A percentile compares a stretch with the other conserved stretches of the same genome.
These are phyloP conservation scores for Petrocephalus zakoni DNA, from an alignment of 2,113 vertebrate species.

Conservation along the genomic window DNA sequence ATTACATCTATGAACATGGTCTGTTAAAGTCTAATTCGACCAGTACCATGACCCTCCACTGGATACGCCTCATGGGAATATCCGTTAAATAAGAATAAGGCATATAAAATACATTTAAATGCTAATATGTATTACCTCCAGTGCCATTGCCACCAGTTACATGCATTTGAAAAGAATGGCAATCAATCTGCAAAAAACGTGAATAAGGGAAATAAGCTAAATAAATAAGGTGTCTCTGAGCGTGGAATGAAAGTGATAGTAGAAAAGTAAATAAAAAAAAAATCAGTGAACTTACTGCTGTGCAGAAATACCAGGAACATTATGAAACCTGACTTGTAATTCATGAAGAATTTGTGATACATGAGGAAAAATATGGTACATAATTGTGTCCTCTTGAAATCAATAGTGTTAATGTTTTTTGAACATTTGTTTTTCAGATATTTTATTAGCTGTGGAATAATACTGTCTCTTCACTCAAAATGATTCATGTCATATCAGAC, in stretches of 20 bases:
- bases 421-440: too few species aligned
- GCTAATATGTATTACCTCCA: background rate
- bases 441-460: too few species aligned
- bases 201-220: background rate
- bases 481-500: too few species aligned
- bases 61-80: background rate
- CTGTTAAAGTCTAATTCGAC: background rate
- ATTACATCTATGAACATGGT: background rate
- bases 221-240: background rate
- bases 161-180: background rate
- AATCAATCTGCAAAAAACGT: background rate
- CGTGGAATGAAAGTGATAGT: background rate
- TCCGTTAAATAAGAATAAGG: background rate
- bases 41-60: background rate
- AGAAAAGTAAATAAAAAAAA: background rate
- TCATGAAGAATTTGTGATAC: background rate
- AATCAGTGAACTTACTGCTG: background rate
- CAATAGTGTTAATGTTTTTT: background rate
- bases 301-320: background rate
- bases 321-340: background rate
- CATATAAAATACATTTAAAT: background rate
- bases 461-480: too few species aligned
- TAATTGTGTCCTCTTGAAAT: background rate
- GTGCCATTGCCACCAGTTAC: background rate
- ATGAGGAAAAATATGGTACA: background rate